A percentile compares a stretch with the other conserved stretches of the same genome.
Conservation (phyloP, 30 jellyfish, hydroid and myxozoan species). For the Aurelia aurita complex sp. Pacific region DNA sequence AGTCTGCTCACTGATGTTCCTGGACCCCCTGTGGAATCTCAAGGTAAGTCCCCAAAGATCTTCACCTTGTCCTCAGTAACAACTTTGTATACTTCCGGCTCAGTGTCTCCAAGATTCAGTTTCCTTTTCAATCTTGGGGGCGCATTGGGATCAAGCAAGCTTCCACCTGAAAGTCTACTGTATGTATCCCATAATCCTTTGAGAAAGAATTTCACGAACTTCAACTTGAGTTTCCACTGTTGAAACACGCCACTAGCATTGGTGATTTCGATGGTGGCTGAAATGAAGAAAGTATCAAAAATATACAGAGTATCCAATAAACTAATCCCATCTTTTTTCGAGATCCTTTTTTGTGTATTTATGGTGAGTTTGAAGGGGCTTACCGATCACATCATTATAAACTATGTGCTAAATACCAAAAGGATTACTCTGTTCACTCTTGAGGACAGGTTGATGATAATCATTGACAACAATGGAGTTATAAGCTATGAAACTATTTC, state of each 20-base stretch:
- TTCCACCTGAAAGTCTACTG: conserved; percentile 23
- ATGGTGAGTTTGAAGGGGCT: no score
- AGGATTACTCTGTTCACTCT: no score
- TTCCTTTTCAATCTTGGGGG: conserved; percentile 55
- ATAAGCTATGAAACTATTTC: no score
- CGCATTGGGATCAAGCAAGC: conserved; percentile 50
- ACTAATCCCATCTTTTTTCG: no score
- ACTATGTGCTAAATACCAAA: no score
- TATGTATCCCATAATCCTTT: conserved; percentile 59
- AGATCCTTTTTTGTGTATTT: no score
- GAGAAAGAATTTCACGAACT: conserved; percentile 36
- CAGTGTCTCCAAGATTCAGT: conserved; percentile 29
- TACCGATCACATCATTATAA: no score
- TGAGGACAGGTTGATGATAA: no score
- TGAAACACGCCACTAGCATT: conserved; percentile 9
- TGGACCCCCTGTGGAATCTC: background rate
- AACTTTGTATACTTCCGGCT: conserved; percentile 40
- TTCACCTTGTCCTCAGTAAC: conserved; percentile 66
- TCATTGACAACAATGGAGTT: no score
- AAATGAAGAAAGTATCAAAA: background rate
- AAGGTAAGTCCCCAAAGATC: background rate
- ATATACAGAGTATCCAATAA: background rate
- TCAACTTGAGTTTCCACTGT: conserved; percentile 21
- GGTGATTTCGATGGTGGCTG: conserved; percentile 29
- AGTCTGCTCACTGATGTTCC: background rate